Evolutionary conservation across 1,140 invertebrate species (phyloP).

Genomic region (Lysiphlebus fabarum): DNA sequence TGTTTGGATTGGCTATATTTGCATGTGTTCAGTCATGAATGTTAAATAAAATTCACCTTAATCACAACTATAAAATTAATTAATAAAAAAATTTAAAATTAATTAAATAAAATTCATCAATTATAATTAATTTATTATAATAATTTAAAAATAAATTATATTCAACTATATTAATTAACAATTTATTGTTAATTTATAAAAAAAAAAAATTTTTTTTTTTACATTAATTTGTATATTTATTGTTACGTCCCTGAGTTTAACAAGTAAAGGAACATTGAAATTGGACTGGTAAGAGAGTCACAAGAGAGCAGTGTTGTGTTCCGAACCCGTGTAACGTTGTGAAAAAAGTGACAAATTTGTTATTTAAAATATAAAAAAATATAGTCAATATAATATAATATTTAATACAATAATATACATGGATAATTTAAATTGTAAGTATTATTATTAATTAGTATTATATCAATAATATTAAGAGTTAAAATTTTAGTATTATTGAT

Average conservation of each 20-base stretch:
- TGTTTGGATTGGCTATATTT: constrained; percentile 27
- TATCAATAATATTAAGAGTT: too few species aligned
- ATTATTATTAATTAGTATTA: too few species aligned
- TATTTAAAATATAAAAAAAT: constrained; percentile 7
- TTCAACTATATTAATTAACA: too few species aligned
- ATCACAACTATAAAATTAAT: not conserved
- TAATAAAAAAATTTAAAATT: not conserved
- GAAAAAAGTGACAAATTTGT: constrained; percentile 29
- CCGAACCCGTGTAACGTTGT: constrained; percentile 20
- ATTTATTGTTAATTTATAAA: too few species aligned
- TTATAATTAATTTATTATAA: too few species aligned
- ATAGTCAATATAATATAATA: constrained; percentile 5
- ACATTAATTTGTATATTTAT: too few species aligned
- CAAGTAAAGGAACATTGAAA: constrained; percentile 17
- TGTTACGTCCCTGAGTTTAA: constrained; percentile 14
- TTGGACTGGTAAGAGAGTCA: constrained; percentile 25
- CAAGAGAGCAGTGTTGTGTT: constrained; percentile 29
- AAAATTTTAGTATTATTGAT: constrained; percentile 25
- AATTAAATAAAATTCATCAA: too few species aligned
- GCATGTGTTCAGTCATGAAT: not conserved
- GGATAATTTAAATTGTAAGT: constrained; percentile 26
- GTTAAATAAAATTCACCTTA: not conserved
- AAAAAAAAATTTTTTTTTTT: too few species aligned
- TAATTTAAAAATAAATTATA: too few species aligned
- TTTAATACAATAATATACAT: constrained; percentile 14